Evolutionary conservation across 2,113 vertebrate species (phyloP).

Genomic region (Pipra filicauda): DNA sequence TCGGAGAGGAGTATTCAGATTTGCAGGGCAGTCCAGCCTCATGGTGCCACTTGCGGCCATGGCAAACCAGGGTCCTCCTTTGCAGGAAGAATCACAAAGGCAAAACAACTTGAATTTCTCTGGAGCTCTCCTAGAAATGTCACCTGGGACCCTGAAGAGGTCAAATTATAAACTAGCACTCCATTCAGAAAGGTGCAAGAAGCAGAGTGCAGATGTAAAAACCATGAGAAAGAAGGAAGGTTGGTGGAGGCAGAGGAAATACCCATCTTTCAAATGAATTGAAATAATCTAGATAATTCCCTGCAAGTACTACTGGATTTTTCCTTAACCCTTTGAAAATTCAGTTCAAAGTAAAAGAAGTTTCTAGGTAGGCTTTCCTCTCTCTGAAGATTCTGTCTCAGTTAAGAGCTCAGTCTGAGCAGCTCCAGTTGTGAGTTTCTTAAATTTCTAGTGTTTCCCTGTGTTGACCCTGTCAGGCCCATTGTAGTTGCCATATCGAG

Average conservation of each 20-base stretch:
- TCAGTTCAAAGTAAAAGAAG: background rate
- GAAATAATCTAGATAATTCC: background rate
- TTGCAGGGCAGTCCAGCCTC: background rate
- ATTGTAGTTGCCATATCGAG: background rate
- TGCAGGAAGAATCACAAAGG: background rate
- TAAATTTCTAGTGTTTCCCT: background rate
- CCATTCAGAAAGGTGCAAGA: background rate
- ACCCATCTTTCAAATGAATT: background rate
- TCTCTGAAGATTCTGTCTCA: background rate
- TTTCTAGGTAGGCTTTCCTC: background rate
- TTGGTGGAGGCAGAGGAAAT: background rate
- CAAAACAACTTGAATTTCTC: background rate
- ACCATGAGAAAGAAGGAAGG: background rate
- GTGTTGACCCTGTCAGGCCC: background rate
- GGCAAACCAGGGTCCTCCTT: background rate
- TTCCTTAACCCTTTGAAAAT: background rate
- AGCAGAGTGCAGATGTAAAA: background rate
- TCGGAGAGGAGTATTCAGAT: background rate
- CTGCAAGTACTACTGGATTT: background rate
- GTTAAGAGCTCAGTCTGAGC: background rate
- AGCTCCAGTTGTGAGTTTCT: background rate
- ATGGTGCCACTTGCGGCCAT: accelerated
- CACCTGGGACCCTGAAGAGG: background rate
- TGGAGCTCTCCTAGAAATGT: background rate
- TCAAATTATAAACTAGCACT: background rate